Percentiles rank a stretch among this genome's conserved stretches.
Evolutionary conservation across 2,113 vertebrate species (phyloP).

Genomic region (Scomber scombrus): DNA sequence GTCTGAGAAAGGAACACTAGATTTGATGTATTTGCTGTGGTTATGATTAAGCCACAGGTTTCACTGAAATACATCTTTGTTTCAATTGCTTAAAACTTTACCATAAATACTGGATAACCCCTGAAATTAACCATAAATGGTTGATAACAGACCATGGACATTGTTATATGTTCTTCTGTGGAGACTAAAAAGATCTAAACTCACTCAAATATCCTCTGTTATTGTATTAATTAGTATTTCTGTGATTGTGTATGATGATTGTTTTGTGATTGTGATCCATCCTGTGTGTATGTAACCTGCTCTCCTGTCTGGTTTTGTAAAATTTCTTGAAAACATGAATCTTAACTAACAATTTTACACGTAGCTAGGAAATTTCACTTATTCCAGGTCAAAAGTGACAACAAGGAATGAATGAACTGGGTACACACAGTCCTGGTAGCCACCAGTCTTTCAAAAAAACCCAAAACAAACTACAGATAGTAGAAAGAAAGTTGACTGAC

Average conservation of each 20-base stretch:
- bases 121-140: no score
- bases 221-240: no score
- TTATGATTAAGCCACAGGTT: conserved; percentile 8
- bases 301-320: no score
- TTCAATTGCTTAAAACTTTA: conserved; percentile 35
- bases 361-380: no score
- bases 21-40: conserved; percentile 35
- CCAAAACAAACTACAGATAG: conserved; percentile 20
- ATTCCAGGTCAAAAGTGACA: conserved; percentile 21
- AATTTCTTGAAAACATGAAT: no score
- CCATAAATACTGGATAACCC: conserved; percentile 26
- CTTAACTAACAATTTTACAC: conserved; percentile 3
- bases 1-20: conserved; percentile 46
- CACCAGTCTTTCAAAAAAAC: conserved; percentile 35
- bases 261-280: no score
- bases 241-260: no score
- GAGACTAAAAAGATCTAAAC: background rate
- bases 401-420: conserved; percentile 19
- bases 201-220: background rate
- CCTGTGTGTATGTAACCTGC: no score
- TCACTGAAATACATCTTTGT: conserved; percentile 36
- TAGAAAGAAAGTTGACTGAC: conserved; percentile 60
- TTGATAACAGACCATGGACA: no score
- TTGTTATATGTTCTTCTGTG: background rate
- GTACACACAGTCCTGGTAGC: conserved; percentile 8